These are phyloP conservation scores for Crocuta crocuta DNA, from an alignment of 2,113 vertebrate species.

Conservation along the genomic window DNA sequence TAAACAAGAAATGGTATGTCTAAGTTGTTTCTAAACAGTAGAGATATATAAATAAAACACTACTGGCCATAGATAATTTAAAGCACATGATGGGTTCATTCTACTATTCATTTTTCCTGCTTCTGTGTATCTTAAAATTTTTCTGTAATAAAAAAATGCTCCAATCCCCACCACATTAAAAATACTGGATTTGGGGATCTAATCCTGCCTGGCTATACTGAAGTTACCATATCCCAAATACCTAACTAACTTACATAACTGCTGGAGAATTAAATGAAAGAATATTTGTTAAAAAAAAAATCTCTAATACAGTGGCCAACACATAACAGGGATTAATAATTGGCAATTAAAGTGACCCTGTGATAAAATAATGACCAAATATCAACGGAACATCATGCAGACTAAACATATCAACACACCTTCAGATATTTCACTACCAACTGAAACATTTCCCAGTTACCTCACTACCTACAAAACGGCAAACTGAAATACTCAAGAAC, in stretches of 20 bases:
- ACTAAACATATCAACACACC: background rate
- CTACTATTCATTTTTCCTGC: background rate
- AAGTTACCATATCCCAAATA: background rate
- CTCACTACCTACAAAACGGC: background rate
- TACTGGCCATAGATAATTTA: background rate
- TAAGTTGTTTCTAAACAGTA: constrained; percentile 45
- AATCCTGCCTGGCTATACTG: background rate
- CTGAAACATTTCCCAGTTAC: background rate
- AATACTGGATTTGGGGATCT: background rate
- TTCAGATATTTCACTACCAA: background rate
- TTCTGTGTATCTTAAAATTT: background rate
- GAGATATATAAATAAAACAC: constrained; percentile 23
- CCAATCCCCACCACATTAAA: background rate
- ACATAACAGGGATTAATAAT: background rate
- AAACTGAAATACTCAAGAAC: background rate
- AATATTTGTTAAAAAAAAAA: background rate
- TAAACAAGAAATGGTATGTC: constrained; percentile 3
- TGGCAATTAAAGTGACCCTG: background rate
- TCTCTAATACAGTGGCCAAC: background rate
- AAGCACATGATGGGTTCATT: background rate
- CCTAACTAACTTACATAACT: background rate
- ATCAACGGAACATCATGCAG: background rate
- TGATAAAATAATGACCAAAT: background rate
- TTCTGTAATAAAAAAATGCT: background rate
- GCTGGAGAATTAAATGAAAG: background rate